Percentiles rank a stretch among this genome's conserved stretches.
Evolutionary conservation across 2,113 vertebrate genomes (phyloP).

Genomic region (Rhadina sibilatrix): DNA sequence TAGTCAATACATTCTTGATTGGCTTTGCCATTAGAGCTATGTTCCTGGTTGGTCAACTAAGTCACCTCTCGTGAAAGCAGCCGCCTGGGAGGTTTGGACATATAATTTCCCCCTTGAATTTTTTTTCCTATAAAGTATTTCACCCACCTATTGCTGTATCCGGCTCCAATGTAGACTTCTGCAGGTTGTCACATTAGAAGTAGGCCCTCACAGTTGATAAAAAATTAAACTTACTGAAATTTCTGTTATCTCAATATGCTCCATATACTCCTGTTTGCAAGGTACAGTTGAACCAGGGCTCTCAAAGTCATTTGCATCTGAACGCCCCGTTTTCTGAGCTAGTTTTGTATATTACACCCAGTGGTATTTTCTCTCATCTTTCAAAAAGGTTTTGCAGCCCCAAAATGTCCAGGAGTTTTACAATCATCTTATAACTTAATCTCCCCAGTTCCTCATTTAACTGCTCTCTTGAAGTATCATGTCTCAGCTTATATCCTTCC

Average conservation of each 20-base stretch:
- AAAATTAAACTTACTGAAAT: not conserved
- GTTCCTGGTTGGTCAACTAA: not conserved
- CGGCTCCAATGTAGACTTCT: not conserved
- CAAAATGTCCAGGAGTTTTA: slow-evolving; percentile 56
- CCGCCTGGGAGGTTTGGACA: not conserved
- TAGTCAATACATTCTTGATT: not conserved
- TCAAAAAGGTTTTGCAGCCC: not conserved
- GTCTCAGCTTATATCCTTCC: slow-evolving; percentile 49
- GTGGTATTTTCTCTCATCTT: not conserved
- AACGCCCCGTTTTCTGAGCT: not conserved
- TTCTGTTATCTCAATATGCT: not conserved
- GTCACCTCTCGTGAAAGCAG: not conserved
- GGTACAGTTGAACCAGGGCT: not conserved
- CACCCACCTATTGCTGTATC: not conserved
- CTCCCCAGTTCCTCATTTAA: slow-evolving; percentile 46
- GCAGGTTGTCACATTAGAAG: not conserved
- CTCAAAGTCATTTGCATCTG: not conserved
- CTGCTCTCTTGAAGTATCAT: slow-evolving; percentile 23
- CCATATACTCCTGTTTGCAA: not conserved
- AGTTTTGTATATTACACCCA: not conserved
- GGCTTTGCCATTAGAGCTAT: not conserved
- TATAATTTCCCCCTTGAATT: rapidly evolving
- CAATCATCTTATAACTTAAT: slow-evolving; percentile 23
- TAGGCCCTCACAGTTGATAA: not conserved
- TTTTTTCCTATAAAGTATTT: not conserved